A percentile compares a stretch with the other conserved stretches of the same genome.
Conservation (phyloP, 2,797 vertebrate species). For the Darevskia mixta region DNA sequence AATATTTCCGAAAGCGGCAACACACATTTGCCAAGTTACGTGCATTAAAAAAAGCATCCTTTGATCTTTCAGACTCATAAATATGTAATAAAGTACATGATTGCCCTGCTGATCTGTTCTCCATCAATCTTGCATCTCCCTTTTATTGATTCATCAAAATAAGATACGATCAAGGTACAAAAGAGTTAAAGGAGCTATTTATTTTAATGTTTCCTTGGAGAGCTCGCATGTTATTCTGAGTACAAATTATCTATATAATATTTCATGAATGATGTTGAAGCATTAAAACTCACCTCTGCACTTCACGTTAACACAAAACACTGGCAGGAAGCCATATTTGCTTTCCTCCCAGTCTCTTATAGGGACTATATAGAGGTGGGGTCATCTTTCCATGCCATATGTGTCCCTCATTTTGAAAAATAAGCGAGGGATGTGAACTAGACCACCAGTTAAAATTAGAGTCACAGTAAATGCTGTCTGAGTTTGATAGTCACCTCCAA, state of each 20-base stretch:
- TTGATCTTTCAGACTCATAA: conserved; percentile 85
- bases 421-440: neutral
- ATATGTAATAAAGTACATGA: conserved; percentile 83
- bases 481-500: neutral
- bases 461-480: neutral
- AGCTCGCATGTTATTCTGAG: conserved; percentile 77
- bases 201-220: conserved; percentile 84
- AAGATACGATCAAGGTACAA: conserved; percentile 82
- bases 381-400: conserved; percentile 58
- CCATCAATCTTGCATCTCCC: conserved; percentile 80
- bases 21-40: conserved; percentile 83
- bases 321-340: conserved; percentile 78
- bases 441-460: conserved; percentile 22
- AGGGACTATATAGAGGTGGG: conserved; percentile 56
- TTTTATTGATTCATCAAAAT: conserved; percentile 82
- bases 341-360: conserved; percentile 53
- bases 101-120: conserved; percentile 80
- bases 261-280: conserved; percentile 80
- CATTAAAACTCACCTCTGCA: conserved; percentile 82
- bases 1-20: conserved; percentile 81
- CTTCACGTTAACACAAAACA: conserved; percentile 77
- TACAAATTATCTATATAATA: conserved; percentile 84
- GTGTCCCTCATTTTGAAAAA: neutral
- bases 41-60: conserved; percentile 82
- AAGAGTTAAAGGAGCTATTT: conserved; percentile 84